Conservation (phyloP, 2,797 vertebrate species). For the Odontamblyopus rebecca region DNA sequence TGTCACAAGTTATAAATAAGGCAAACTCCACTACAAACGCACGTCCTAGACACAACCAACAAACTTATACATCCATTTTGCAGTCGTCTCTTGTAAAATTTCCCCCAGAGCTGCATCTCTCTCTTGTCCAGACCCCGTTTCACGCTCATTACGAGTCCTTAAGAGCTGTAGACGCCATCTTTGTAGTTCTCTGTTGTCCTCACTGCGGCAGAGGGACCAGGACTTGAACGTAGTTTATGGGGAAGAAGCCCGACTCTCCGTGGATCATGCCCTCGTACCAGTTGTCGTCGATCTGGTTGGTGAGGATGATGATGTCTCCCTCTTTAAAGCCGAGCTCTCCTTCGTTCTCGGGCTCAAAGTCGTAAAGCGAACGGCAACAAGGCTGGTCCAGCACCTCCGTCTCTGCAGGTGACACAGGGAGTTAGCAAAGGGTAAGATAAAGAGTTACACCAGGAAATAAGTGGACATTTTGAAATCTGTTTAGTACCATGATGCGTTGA, state of each 20-base stretch:
- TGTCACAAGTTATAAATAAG: too few relatives aligned
- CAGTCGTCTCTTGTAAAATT: not conserved
- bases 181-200: slow-evolving; percentile 24
- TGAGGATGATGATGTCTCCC: slow-evolving; percentile 93
- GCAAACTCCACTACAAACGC: too few relatives aligned
- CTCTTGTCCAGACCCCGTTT: not conserved
- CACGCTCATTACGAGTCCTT: slow-evolving; percentile 18
- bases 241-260: slow-evolving; percentile 93
- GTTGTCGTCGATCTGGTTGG: slow-evolving; percentile 96
- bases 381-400: slow-evolving; percentile 86
- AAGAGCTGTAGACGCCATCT: slow-evolving; percentile 8
- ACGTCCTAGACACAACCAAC: too few relatives aligned
- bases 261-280: slow-evolving; percentile 95
- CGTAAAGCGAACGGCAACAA: slow-evolving; percentile 91
- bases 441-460: too few relatives aligned
- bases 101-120: not conserved
- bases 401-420: slow-evolving; percentile 67
- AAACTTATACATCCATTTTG: not conserved
- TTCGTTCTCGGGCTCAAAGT: slow-evolving; percentile 94
- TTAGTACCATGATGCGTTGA: too few relatives aligned
- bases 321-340: slow-evolving; percentile 96
- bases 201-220: slow-evolving; percentile 90
- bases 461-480: too few relatives aligned
- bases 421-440: not conserved
- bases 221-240: slow-evolving; percentile 95